Evolutionary conservation across 2,113 vertebrate species (phyloP).

Genomic region (Leptodactylus fuscus): DNA sequence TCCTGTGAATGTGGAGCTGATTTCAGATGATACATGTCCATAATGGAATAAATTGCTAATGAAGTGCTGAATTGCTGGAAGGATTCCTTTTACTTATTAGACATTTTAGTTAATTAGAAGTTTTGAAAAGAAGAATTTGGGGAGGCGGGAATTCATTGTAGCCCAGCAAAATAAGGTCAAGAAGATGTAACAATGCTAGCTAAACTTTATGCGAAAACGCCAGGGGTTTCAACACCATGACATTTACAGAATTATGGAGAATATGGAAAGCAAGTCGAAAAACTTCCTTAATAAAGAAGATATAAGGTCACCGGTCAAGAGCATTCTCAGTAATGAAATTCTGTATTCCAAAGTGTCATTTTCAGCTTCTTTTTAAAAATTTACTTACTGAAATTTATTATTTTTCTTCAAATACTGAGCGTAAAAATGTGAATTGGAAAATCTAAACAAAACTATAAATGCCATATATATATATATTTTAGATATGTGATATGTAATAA

Average conservation of each 20-base stretch:
- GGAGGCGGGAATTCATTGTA: slow-evolving; percentile 51
- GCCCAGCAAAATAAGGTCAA: slow-evolving; percentile 63
- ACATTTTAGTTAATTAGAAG: slow-evolving; percentile 70
- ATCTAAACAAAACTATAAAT: too few relatives aligned
- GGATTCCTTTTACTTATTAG: slow-evolving; percentile 70
- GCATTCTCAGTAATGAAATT: not conserved
- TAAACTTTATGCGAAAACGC: not conserved
- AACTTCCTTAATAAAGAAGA: not conserved
- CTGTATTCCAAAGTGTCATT: too few relatives aligned
- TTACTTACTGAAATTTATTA: not conserved
- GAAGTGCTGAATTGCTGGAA: slow-evolving; percentile 69
- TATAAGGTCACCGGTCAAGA: slow-evolving; percentile 2
- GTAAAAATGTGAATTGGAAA: too few relatives aligned
- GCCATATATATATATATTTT: too few relatives aligned
- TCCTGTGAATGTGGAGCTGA: slow-evolving; percentile 66
- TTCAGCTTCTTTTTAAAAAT: not conserved
- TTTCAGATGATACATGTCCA: slow-evolving; percentile 65
- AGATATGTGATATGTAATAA: too few relatives aligned
- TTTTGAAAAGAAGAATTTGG: slow-evolving; percentile 60
- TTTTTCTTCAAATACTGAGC: not conserved
- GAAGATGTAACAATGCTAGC: slow-evolving; percentile 23
- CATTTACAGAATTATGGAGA: not conserved
- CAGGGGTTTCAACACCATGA: not conserved
- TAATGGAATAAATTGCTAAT: slow-evolving; percentile 66
- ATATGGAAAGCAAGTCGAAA: not conserved